These are phyloP conservation scores for Tipula helvola DNA, from an alignment of 2,888 invertebrate species.

Conservation along the genomic window DNA sequence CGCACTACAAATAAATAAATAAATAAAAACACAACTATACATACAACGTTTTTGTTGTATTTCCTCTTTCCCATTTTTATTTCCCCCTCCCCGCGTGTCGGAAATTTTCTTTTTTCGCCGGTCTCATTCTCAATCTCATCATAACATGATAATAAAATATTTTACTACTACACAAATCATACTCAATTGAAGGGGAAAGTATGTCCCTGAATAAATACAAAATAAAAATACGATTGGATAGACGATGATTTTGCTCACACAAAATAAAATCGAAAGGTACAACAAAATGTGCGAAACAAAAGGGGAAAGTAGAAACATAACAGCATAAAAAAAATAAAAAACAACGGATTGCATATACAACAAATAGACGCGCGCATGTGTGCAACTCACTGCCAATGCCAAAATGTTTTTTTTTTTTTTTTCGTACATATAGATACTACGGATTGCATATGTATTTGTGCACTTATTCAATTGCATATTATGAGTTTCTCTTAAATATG, in stretches of 20 bases:
- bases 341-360: background rate
- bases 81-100: background rate
- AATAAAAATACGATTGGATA: background rate
- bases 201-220: background rate
- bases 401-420: background rate
- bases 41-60: background rate
- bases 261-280: conserved; percentile 7
- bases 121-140: background rate
- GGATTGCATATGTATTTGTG: background rate
- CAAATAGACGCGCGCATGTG: background rate
- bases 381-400: background rate
- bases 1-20: background rate
- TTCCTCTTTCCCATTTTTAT: background rate
- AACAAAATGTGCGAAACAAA: background rate
- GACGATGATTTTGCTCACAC: background rate
- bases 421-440: background rate
- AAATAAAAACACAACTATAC: background rate
- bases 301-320: background rate
- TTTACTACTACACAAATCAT: background rate
- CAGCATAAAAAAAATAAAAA: background rate
- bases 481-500: background rate
- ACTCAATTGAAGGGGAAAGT: conserved; percentile 7
- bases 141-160: background rate
- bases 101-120: background rate
- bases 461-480: background rate